Conservation (phyloP, 2,888 invertebrate species). For the Ennomos fuscantarius region DNA sequence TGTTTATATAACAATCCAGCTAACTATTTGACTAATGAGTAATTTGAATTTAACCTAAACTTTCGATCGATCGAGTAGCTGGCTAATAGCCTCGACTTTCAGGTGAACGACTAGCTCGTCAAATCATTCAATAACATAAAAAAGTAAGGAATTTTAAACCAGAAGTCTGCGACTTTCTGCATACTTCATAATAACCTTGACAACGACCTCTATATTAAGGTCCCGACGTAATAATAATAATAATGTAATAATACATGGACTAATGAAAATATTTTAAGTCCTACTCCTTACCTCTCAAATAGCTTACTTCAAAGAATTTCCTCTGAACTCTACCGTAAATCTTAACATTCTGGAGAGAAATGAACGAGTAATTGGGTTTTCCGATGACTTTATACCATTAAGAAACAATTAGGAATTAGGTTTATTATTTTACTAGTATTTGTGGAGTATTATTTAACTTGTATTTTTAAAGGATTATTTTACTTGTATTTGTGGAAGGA, state of each 20-base stretch:
- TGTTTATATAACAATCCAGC: no score
- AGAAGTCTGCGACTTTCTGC: no score
- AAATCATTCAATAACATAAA: no score
- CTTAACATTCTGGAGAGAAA: slow-evolving; percentile 31
- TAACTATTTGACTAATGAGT: no score
- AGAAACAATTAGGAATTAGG: slow-evolving; percentile 25
- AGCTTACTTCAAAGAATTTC: slow-evolving; percentile 32
- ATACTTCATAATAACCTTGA: no score
- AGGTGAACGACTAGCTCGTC: no score
- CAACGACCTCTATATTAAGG: no score
- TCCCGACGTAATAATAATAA: neutral
- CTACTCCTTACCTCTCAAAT: slow-evolving; percentile 29
- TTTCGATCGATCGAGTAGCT: no score
- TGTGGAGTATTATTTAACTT: neutral
- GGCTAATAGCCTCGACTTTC: no score
- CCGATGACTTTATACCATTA: slow-evolving; percentile 23
- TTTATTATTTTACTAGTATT: neutral
- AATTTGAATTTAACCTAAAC: no score
- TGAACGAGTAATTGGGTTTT: slow-evolving; percentile 29
- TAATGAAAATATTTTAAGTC: slow-evolving; percentile 32
- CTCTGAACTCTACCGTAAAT: slow-evolving; percentile 36
- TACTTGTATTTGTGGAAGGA: neutral
- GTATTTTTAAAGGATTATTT: no score
- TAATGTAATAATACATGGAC: neutral
- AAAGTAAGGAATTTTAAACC: no score